A percentile compares a stretch with the other conserved stretches of the same genome.
Evolutionary conservation across 2,797 vertebrate genomes (phyloP).

Genomic region (Platalea minor): DNA sequence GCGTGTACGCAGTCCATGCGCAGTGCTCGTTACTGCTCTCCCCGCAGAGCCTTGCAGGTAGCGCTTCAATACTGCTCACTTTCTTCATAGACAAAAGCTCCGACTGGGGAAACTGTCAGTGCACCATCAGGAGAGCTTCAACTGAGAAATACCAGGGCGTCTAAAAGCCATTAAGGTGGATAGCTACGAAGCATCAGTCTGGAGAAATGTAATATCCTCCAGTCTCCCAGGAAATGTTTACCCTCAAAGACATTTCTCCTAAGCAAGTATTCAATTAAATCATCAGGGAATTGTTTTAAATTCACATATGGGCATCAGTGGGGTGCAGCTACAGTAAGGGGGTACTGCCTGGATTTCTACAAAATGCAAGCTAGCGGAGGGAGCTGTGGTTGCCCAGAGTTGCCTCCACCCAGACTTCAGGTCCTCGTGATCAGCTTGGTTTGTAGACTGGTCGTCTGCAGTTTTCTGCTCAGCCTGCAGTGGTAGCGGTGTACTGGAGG

Average conservation of each 20-base stretch:
- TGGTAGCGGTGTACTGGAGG: background rate
- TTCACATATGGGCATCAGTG: background rate
- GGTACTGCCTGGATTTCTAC: background rate
- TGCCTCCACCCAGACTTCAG: background rate
- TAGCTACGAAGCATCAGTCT: background rate
- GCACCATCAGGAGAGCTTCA: background rate
- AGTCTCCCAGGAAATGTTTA: background rate
- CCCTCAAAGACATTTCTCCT: background rate
- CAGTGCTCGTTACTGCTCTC: background rate
- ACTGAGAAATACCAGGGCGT: background rate
- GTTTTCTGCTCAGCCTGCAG: background rate
- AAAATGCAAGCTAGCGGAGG: background rate
- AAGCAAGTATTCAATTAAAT: background rate
- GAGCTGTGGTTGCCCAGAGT: background rate
- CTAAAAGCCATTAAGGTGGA: background rate
- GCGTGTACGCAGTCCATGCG: background rate
- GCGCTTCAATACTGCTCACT: background rate
- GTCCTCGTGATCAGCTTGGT: background rate
- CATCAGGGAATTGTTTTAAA: background rate
- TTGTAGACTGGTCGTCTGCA: accelerated
- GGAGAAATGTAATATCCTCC: background rate
- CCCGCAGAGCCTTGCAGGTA: background rate
- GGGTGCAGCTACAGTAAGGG: accelerated
- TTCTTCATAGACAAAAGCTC: background rate
- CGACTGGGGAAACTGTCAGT: background rate